Conservation (phyloP, 1,140 invertebrate genomes). For the Nasonia longicornis region DNA sequence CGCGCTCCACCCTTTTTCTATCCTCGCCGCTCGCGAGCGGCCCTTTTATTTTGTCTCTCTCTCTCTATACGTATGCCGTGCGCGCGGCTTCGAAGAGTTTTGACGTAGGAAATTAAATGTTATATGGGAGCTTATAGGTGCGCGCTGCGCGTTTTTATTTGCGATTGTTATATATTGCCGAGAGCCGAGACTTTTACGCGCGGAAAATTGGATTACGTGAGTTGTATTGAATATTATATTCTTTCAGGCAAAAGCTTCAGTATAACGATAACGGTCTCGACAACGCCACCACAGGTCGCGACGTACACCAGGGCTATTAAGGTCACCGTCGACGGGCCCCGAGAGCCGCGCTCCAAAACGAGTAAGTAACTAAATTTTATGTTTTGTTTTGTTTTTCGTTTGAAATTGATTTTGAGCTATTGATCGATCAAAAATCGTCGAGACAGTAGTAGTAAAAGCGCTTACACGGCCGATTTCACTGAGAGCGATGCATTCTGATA, state of each 20-base stretch:
- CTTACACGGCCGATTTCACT: neutral
- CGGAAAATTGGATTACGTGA: neutral
- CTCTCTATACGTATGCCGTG: too few species aligned
- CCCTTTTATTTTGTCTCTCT: neutral
- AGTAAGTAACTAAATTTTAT: slow-evolving; percentile 78
- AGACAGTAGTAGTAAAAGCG: neutral
- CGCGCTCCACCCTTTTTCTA: slow-evolving; percentile 57
- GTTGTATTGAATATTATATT: slow-evolving; percentile 36
- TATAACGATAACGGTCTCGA: slow-evolving; percentile 93
- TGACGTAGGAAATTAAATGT: slow-evolving; percentile 1
- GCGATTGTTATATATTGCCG: too few species aligned
- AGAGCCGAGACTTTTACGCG: neutral
- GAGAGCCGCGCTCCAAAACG: slow-evolving; percentile 96
- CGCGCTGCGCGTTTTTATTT: neutral
- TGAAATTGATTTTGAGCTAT: neutral
- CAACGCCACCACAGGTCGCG: slow-evolving; percentile 91
- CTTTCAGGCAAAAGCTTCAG: slow-evolving; percentile 96
- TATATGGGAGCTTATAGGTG: neutral
- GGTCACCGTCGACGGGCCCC: slow-evolving; percentile 97
- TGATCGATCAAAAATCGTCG: neutral
- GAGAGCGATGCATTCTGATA: neutral
- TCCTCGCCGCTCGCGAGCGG: slow-evolving; percentile 38
- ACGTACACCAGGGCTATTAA: slow-evolving; percentile 98
- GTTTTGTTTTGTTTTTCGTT: neutral
- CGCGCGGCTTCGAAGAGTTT: neutral